These are phyloP conservation scores for Archocentrus centrarchus DNA, from an alignment of 2,113 vertebrate species.

Conservation along the genomic window DNA sequence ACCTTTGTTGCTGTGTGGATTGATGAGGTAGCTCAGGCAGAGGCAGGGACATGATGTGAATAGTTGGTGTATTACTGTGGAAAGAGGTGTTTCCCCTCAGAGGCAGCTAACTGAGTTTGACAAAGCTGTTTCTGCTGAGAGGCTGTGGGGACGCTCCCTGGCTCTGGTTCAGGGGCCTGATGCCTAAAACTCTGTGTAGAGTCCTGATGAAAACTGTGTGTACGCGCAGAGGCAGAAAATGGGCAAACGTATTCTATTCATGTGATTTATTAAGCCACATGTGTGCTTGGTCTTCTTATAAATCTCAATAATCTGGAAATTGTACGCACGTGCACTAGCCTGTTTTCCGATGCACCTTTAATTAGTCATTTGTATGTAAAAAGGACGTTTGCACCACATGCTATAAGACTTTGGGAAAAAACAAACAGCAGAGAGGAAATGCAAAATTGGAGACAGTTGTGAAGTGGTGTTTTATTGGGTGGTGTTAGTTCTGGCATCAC, in stretches of 20 bases:
- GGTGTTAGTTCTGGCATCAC: not conserved
- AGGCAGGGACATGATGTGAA: slow-evolving; percentile 72
- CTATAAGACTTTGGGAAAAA: not conserved
- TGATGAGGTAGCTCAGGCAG: slow-evolving; percentile 69
- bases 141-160: slow-evolving; percentile 63
- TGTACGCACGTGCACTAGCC: not conserved
- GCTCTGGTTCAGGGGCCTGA: slow-evolving; percentile 19
- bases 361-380: slow-evolving; percentile 10
- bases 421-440: not conserved
- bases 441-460: not conserved
- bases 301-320: not conserved
- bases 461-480: not conserved
- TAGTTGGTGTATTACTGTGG: slow-evolving; percentile 72
- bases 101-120: slow-evolving; percentile 79
- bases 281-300: not conserved
- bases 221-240: not conserved
- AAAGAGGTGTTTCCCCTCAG: slow-evolving; percentile 67
- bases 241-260: not conserved
- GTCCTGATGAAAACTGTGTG: not conserved
- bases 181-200: slow-evolving; percentile 15
- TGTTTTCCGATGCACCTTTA: slow-evolving; percentile 2
- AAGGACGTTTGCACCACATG: not conserved
- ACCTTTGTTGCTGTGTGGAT: slow-evolving; percentile 79
- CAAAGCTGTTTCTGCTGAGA: slow-evolving; percentile 75
- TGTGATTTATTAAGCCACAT: not conserved